phyloP scores from a whole-genome alignment of 2,797 vertebrate species.

The Sus cebifrons region DNA sequence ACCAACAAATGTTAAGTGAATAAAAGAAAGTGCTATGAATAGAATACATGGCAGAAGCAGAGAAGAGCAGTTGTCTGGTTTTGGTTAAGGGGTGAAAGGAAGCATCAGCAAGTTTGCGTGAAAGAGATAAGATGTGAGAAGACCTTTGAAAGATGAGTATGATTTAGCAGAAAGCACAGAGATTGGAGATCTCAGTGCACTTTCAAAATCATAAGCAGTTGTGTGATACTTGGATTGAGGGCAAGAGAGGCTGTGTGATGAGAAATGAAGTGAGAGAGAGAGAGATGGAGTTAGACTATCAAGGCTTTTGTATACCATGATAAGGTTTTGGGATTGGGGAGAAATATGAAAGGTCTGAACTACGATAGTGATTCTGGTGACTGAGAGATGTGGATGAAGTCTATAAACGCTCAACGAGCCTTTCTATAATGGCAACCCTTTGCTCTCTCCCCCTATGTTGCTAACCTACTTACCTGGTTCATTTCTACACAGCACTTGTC shows the following conservation, averaged over 20 bases:
- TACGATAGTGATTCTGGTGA: neutral
- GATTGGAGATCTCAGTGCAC: neutral
- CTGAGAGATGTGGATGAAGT: neutral
- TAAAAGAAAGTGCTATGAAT: conserved; percentile 40
- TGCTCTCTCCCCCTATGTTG: neutral
- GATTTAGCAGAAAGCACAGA: conserved; percentile 6
- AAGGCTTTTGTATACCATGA: neutral
- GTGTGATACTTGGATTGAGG: neutral
- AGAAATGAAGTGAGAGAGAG: neutral
- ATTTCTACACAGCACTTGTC: neutral
- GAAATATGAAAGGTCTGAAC: conserved; percentile 6
- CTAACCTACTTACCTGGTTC: conserved; percentile 24
- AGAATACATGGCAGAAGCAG: neutral
- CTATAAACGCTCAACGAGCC: neutral
- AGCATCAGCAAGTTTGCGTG: neutral
- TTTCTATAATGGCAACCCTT: neutral
- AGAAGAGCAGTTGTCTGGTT: neutral
- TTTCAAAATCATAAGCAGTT: conserved; percentile 56
- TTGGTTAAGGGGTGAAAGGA: conserved; percentile 13
- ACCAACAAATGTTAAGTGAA: neutral
- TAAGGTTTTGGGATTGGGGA: conserved; percentile 16
- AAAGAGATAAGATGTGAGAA: conserved; percentile 21
- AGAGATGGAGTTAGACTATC: neutral
- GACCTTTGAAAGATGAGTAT: conserved; percentile 37
- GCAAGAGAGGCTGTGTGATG: neutral